Percentiles rank a stretch among this genome's conserved stretches.
phyloP scores from a whole-genome alignment of 2,888 invertebrate species.

The Ochropacha duplaris region DNA sequence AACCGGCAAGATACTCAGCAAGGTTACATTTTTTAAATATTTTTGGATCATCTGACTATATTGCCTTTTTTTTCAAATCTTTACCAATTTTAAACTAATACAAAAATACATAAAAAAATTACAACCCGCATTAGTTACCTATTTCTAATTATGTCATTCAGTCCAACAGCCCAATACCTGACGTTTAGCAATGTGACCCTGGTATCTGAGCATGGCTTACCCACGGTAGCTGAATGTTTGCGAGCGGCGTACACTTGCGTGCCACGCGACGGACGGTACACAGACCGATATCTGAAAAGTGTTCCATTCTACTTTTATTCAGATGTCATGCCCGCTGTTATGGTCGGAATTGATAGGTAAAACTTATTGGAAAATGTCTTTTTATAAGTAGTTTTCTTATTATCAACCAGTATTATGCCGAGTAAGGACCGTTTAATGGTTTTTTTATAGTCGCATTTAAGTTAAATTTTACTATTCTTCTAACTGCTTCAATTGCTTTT shows the following conservation, averaged over 20 bases:
- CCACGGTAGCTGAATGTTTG: conserved; percentile 63
- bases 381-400: not conserved
- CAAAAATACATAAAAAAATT: too few species aligned
- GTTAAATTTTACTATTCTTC: too few species aligned
- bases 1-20: too few species aligned
- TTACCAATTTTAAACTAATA: too few species aligned
- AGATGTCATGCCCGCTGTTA: conserved; percentile 84
- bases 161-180: conserved; percentile 71
- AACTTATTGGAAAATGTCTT: not conserved
- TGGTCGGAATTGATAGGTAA: conserved; percentile 83
- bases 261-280: conserved; percentile 79
- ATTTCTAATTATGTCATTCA: conserved; percentile 20
- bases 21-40: too few species aligned
- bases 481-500: too few species aligned
- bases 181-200: conserved; percentile 88
- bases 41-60: too few species aligned
- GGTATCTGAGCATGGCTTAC: conserved; percentile 86
- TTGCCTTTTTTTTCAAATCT: too few species aligned
- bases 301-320: conserved; percentile 85
- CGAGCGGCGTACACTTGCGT: conserved; percentile 74
- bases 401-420: too few species aligned
- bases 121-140: not conserved
- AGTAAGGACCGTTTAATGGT: too few species aligned
- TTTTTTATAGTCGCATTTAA: too few species aligned
- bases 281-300: conserved; percentile 79